Percentiles rank a stretch among this genome's conserved stretches.
Conservation (phyloP, 2,113 vertebrate genomes). For the Ophiodon elongatus region DNA sequence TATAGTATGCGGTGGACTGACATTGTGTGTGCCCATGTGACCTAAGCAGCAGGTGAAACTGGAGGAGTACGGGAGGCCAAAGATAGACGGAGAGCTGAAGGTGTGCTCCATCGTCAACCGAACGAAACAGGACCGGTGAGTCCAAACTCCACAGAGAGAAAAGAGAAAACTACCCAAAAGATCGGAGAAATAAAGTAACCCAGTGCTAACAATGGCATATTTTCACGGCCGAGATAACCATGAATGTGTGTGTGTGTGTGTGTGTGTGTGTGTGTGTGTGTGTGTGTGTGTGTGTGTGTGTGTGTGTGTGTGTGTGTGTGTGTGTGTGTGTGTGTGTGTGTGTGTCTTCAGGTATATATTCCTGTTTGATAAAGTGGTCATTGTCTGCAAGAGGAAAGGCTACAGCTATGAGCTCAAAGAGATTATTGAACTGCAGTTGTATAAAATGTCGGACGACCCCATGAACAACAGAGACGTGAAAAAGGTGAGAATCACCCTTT, state of each 20-base stretch:
- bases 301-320: no score
- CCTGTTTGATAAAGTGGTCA: slow-evolving; percentile 98
- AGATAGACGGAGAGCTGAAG: slow-evolving; percentile 97
- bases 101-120: slow-evolving; percentile 95
- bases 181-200: not conserved
- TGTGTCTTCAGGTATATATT: slow-evolving; percentile 92
- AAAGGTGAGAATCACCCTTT: slow-evolving; percentile 85
- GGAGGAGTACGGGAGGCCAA: slow-evolving; percentile 95
- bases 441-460: slow-evolving; percentile 97
- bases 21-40: slow-evolving; percentile 38
- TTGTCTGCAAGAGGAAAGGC: slow-evolving; percentile 96
- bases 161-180: not conserved
- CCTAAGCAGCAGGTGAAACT: slow-evolving; percentile 92
- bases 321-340: slow-evolving; percentile 17
- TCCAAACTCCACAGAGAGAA: not conserved
- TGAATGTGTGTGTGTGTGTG: not conserved
- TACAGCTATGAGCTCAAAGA: slow-evolving; percentile 98
- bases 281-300: slow-evolving; percentile 19
- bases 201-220: not conserved
- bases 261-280: slow-evolving; percentile 27
- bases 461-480: slow-evolving; percentile 97
- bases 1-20: slow-evolving; percentile 24
- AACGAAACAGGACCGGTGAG: slow-evolving; percentile 96
- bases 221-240: not conserved
- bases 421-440: slow-evolving; percentile 93